Conservation (phyloP, 2,888 invertebrate species). For the Hemaris fuciformis region DNA sequence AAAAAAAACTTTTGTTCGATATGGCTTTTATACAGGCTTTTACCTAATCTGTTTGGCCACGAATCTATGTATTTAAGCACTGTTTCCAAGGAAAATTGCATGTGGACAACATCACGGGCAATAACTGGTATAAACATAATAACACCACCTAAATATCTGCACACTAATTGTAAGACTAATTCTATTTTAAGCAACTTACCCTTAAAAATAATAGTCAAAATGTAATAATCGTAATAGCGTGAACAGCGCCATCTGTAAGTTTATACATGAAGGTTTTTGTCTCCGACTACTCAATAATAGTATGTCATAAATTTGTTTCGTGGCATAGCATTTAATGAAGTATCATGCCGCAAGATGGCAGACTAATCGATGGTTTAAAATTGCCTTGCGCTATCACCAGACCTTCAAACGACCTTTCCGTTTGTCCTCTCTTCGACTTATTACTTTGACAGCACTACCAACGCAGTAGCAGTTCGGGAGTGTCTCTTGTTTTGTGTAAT, state of each 20-base stretch:
- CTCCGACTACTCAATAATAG: neutral
- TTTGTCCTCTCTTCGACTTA: constrained; percentile 60
- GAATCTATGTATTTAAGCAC: too few species aligned
- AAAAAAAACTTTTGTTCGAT: too few species aligned
- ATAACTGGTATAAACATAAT: too few species aligned
- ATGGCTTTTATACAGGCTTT: too few species aligned
- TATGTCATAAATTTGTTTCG: neutral
- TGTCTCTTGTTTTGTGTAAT: constrained; percentile 53
- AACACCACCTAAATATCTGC: too few species aligned
- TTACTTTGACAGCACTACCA: constrained; percentile 65
- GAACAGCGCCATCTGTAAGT: neutral
- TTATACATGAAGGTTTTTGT: neutral
- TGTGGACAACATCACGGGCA: too few species aligned
- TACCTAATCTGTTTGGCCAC: too few species aligned
- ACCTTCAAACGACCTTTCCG: constrained; percentile 79
- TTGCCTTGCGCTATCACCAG: constrained; percentile 49
- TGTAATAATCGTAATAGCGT: neutral
- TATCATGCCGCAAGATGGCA: constrained; percentile 10
- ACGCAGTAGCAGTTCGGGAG: constrained; percentile 62
- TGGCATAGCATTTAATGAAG: neutral
- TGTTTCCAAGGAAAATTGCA: too few species aligned
- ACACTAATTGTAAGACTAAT: too few species aligned
- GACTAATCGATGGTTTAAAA: constrained; percentile 18
- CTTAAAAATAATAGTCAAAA: too few species aligned
- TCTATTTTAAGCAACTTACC: too few species aligned